Evolutionary conservation across 2,797 vertebrate species (phyloP).

Genomic region (Manis javanica): DNA sequence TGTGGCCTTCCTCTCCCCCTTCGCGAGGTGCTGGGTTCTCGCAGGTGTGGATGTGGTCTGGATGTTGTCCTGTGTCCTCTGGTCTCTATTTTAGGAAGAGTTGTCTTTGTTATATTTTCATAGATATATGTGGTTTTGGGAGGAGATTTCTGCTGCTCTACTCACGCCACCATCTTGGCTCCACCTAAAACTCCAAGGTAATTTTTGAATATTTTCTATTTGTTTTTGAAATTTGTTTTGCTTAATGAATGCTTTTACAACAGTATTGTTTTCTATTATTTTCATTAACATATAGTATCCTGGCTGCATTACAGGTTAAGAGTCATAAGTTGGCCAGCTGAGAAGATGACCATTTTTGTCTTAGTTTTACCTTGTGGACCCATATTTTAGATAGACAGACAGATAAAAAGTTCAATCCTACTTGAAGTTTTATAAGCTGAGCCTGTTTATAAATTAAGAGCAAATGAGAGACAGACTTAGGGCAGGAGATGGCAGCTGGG

Average conservation of each 20-base stretch:
- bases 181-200: not conserved
- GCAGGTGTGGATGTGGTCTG: no score
- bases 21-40: no score
- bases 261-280: not conserved
- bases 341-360: not conserved
- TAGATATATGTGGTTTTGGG: no score
- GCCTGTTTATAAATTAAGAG: not conserved
- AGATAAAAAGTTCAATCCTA: not conserved
- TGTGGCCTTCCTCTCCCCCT: no score
- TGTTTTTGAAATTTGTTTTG: not conserved
- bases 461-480: not conserved
- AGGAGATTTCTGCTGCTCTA: no score
- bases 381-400: not conserved
- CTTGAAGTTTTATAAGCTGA: not conserved
- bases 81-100: no score
- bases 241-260: not conserved
- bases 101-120: no score
- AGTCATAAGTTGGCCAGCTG: not conserved
- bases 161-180: no score
- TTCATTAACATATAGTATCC: not conserved
- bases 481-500: not conserved
- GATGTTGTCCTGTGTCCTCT: no score
- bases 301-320: not conserved
- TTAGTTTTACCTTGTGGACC: not conserved
- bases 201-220: not conserved